Conservation (phyloP, 2,888 invertebrate genomes). For the Drosophila anceps region DNA sequence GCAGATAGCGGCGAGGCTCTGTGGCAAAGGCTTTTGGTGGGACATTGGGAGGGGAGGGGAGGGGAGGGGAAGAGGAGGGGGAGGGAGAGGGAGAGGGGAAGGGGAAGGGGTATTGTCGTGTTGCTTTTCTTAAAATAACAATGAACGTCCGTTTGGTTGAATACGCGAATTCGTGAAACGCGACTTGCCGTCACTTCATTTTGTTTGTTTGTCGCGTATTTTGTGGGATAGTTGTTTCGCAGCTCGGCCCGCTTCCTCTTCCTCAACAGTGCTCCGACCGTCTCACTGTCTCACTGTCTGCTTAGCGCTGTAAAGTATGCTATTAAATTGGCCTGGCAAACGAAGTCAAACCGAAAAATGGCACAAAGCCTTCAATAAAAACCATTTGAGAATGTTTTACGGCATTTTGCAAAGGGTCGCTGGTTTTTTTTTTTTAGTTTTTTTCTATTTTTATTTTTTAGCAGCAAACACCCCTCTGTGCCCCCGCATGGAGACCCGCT, state of each 20-base stretch:
- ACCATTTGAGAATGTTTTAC: constrained; percentile 61
- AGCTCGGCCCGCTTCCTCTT: constrained; percentile 17
- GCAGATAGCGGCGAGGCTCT: background rate
- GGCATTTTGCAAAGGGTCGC: constrained; percentile 49
- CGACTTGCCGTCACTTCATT: constrained; percentile 71
- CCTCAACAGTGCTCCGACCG: background rate
- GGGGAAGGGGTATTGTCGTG: constrained; percentile 56
- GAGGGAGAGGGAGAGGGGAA: background rate
- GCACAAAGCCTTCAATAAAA: constrained; percentile 60
- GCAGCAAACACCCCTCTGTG: background rate
- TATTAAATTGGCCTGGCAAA: constrained; percentile 83
- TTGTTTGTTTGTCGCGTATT: constrained; percentile 73
- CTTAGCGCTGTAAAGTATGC: constrained; percentile 80
- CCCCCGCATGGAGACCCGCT: background rate
- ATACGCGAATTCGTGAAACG: constrained; percentile 45
- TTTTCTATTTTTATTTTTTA: constrained; percentile 1
- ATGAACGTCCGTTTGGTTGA: constrained; percentile 74
- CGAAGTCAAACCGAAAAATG: constrained; percentile 64
- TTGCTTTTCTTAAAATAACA: constrained; percentile 77
- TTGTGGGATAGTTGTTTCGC: constrained; percentile 42
- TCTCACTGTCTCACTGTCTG: constrained; percentile 56
- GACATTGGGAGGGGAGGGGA: no score
- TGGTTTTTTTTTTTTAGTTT: background rate
- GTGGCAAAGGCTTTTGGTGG: background rate
- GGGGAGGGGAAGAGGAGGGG: no score